These are phyloP conservation scores for Drosophila aff. DNA, from an alignment of 1,140 invertebrate species.

Conservation along the genomic window DNA sequence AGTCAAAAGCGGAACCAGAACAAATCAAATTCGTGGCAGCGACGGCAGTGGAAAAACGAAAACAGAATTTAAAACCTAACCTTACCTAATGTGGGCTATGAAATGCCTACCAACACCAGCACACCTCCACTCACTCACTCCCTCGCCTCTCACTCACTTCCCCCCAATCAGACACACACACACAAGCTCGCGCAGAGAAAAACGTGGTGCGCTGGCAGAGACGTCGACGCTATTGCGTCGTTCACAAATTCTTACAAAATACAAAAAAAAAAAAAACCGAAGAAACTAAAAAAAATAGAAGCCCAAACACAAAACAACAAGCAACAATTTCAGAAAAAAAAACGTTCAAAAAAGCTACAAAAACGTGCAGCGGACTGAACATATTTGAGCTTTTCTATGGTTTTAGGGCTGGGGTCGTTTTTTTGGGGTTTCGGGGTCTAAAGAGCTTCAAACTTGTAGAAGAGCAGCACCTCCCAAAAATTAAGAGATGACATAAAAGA, in stretches of 20 bases:
- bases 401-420: conserved; percentile 7
- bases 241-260: conserved; percentile 55
- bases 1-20: conserved; percentile 38
- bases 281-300: conserved; percentile 17
- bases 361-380: conserved; percentile 9
- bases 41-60: conserved; percentile 60
- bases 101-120: conserved; percentile 43
- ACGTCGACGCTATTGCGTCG: conserved; percentile 66
- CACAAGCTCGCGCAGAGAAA: conserved; percentile 29
- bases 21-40: conserved; percentile 49
- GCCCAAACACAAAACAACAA: neutral
- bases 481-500: conserved; percentile 18
- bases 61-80: conserved; percentile 81
- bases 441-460: conserved; percentile 16
- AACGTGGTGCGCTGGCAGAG: conserved; percentile 63
- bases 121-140: conserved; percentile 4
- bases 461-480: conserved; percentile 16
- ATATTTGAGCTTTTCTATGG: conserved; percentile 21
- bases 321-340: neutral
- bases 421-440: conserved; percentile 3
- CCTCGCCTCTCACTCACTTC: neutral
- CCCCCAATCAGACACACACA: conserved; percentile 17
- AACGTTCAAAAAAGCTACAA: neutral
- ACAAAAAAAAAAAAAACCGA: conserved; percentile 15
- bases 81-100: conserved; percentile 80